Conservation (phyloP, 2,888 invertebrate species). For the Panorpa germanica region DNA sequence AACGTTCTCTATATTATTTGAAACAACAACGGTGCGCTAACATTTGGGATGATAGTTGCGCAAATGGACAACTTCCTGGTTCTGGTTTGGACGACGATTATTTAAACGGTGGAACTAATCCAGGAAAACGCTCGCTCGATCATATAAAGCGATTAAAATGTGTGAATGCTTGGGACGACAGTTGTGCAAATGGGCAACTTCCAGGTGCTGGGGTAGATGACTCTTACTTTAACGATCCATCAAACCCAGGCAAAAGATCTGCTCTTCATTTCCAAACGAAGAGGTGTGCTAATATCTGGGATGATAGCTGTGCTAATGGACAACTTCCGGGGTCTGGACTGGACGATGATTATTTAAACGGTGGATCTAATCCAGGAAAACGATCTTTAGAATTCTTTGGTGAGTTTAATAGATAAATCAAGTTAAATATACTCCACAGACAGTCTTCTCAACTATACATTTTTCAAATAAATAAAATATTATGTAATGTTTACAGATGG, state of each 20-base stretch:
- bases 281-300: conserved; percentile 27
- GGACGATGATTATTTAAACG: conserved; percentile 24
- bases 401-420: no score
- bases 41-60: conserved; percentile 33
- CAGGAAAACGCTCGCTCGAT: conserved; percentile 30
- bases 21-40: conserved; percentile 18
- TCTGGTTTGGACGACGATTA: conserved; percentile 27
- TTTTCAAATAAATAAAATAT: no score
- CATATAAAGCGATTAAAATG: no score
- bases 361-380: conserved; percentile 28
- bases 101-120: conserved; percentile 25
- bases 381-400: no score
- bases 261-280: no score
- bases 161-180: conserved; percentile 30
- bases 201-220: conserved; percentile 27
- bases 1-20: no score
- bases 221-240: conserved; percentile 23
- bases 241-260: conserved; percentile 29
- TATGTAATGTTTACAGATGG: no score
- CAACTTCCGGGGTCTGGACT: conserved; percentile 27
- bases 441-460: no score
- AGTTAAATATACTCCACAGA: no score
- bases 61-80: conserved; percentile 27
- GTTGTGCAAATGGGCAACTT: conserved; percentile 29
- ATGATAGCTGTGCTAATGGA: conserved; percentile 31